Percentiles rank a stretch among this genome's conserved stretches.
Evolutionary conservation across 2,113 vertebrate species (phyloP).

Genomic region (Spermophilus dauricus): DNA sequence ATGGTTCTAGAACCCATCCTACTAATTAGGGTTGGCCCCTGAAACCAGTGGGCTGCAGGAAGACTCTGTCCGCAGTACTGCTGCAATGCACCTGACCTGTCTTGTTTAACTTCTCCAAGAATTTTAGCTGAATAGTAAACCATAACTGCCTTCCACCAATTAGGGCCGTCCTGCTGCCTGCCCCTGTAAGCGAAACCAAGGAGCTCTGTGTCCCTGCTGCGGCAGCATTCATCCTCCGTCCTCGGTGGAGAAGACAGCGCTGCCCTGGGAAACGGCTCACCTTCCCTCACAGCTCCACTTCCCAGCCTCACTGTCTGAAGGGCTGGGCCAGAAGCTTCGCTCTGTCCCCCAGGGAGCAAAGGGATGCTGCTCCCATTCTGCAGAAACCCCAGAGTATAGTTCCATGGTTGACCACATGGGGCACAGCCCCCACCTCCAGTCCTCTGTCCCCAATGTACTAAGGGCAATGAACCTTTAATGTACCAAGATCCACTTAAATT

Average conservation of each 20-base stretch:
- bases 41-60: neutral
- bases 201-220: rapidly evolving
- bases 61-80: neutral
- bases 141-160: neutral
- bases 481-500: neutral
- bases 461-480: neutral
- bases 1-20: neutral
- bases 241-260: rapidly evolving
- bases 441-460: rapidly evolving
- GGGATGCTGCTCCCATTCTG: neutral
- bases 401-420: rapidly evolving
- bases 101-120: neutral
- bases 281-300: too few species aligned
- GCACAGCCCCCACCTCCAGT: neutral
- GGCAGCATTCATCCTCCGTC: rapidly evolving
- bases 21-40: neutral
- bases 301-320: neutral
- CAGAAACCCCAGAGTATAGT: neutral
- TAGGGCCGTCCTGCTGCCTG: too few species aligned
- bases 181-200: too few species aligned
- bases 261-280: neutral
- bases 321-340: neutral
- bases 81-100: rapidly evolving
- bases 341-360: neutral
- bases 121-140: rapidly evolving